phyloP scores from a whole-genome alignment of 2,888 invertebrate species.

The Rapana venosa region DNA sequence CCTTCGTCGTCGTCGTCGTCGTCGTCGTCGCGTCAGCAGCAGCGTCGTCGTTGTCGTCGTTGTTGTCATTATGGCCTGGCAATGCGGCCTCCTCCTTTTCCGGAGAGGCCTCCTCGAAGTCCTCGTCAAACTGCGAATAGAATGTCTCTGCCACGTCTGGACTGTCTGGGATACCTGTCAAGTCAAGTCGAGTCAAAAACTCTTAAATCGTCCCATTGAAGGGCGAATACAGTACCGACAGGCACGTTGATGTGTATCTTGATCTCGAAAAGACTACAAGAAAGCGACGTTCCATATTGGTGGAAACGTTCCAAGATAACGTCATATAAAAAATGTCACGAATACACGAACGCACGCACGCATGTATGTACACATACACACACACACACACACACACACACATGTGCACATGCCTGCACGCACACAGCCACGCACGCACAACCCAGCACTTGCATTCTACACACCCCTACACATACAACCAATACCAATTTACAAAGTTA shows the following conservation, averaged over 20 bases:
- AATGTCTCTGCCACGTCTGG: constrained; percentile 76
- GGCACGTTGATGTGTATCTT: too few species aligned
- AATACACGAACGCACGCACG: too few species aligned
- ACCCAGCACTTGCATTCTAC: background rate
- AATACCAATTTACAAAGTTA: too few species aligned
- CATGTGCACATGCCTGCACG: background rate
- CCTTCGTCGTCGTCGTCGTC: constrained; percentile 47
- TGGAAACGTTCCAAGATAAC: too few species aligned
- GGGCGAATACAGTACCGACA: background rate
- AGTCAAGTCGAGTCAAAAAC: too few species aligned
- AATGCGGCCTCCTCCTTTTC: constrained; percentile 37
- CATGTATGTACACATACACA: background rate
- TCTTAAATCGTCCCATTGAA: too few species aligned
- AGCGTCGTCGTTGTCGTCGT: constrained; percentile 44
- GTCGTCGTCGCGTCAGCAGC: too few species aligned
- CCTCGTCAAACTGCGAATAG: constrained; percentile 75
- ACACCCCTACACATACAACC: background rate
- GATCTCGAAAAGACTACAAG: too few species aligned
- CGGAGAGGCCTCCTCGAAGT: constrained; percentile 37
- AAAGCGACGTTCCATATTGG: too few species aligned
- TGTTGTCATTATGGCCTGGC: constrained; percentile 45
- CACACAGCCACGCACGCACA: background rate
- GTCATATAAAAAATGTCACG: too few species aligned
- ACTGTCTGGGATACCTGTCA: constrained; percentile 75
- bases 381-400: background rate